These are phyloP conservation scores for Capromys pilorides DNA, from an alignment of 2,797 vertebrate species.

Conservation along the genomic window DNA sequence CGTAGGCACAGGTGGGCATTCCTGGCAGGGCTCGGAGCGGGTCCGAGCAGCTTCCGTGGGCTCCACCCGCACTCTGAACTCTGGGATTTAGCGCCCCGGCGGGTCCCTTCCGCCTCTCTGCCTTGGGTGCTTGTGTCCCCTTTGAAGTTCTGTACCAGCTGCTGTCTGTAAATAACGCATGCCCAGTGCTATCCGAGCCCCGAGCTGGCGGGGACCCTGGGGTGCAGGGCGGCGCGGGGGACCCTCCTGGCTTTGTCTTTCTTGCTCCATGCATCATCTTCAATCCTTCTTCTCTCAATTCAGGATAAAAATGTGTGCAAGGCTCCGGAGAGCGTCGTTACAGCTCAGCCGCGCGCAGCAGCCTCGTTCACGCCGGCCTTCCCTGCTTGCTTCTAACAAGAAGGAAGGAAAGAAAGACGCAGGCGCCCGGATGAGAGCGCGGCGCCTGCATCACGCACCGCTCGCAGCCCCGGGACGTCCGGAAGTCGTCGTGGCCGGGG, in stretches of 20 bases:
- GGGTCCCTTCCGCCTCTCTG: constrained; percentile 33
- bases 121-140: background rate
- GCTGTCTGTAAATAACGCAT: constrained; percentile 78
- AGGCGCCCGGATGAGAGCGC: background rate
- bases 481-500: background rate
- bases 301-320: constrained; percentile 37
- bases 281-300: background rate
- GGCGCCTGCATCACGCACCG: background rate
- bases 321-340: constrained; percentile 54
- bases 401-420: background rate
- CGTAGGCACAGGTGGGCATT: constrained; percentile 39
- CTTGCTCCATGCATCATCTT: background rate
- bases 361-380: constrained; percentile 13
- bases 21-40: constrained; percentile 17
- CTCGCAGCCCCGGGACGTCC: background rate
- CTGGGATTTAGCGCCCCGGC: constrained; percentile 61
- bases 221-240: background rate
- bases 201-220: constrained; percentile 7
- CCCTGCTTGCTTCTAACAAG: constrained; percentile 47
- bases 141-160: constrained; percentile 78
- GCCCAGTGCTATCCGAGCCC: constrained; percentile 43
- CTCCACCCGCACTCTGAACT: constrained; percentile 3
- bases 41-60: constrained; percentile 1
- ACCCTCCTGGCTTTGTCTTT: background rate
- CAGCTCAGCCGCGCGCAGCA: constrained; percentile 18